Evolutionary conservation across 2,888 invertebrate species (phyloP).

Genomic region (Lamellibrachia satsuma): DNA sequence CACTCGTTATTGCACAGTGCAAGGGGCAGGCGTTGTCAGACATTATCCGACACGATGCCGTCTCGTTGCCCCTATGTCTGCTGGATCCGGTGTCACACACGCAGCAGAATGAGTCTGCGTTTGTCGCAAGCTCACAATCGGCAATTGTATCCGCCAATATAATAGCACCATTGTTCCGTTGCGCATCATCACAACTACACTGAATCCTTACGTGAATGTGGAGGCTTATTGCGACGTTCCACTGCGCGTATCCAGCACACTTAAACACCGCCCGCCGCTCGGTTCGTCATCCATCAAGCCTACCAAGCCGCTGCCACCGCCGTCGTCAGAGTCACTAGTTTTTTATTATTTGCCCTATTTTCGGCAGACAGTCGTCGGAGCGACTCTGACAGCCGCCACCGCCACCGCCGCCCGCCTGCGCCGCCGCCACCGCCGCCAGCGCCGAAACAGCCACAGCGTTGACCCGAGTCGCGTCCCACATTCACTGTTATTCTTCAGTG

Average conservation of each 20-base stretch:
- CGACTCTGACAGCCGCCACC: neutral
- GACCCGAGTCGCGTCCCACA: constrained; percentile 5
- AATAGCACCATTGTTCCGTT: neutral
- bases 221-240: constrained; percentile 1
- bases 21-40: neutral
- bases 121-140: neutral
- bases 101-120: neutral
- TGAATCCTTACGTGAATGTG: neutral
- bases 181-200: neutral
- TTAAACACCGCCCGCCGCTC: neutral
- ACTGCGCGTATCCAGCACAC: neutral
- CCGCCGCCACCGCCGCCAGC: neutral
- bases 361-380: constrained; percentile 1
- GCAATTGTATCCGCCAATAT: neutral
- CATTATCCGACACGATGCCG: neutral
- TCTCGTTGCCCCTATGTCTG: neutral
- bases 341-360: constrained; percentile 13
- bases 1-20: neutral
- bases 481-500: neutral
- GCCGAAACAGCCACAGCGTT: neutral
- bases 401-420: neutral
- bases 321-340: neutral
- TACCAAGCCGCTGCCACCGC: neutral
- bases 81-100: neutral
- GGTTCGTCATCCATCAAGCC: neutral